A percentile compares a stretch with the other conserved stretches of the same genome.
Conservation (phyloP, 2,113 vertebrate species). For the Guaruba guarouba region DNA sequence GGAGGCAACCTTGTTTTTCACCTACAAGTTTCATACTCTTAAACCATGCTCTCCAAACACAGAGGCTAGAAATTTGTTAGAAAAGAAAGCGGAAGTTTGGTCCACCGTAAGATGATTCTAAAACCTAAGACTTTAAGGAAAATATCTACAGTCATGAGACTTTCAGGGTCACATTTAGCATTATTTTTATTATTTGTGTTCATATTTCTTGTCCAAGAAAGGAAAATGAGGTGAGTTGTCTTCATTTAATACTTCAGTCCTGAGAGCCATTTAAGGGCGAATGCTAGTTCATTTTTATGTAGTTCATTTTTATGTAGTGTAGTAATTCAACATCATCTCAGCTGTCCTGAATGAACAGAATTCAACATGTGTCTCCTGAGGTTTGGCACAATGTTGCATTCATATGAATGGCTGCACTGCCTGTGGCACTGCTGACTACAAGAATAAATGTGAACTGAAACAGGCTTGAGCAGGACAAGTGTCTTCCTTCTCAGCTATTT, state of each 20-base stretch:
- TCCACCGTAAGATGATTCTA: background rate
- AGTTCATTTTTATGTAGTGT: background rate
- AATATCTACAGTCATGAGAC: background rate
- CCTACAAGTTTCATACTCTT: background rate
- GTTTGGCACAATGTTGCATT: background rate
- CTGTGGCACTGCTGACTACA: background rate
- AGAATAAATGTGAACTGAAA: background rate
- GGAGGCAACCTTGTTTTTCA: background rate
- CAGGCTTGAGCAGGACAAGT: background rate
- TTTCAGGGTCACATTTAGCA: background rate
- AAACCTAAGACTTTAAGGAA: background rate
- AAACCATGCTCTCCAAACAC: background rate
- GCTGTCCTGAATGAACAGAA: background rate
- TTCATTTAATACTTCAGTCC: background rate
- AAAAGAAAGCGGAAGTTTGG: background rate
- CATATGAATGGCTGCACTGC: background rate
- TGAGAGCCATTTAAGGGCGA: background rate
- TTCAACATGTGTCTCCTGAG: background rate
- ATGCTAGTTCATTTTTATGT: background rate
- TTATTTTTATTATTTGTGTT: background rate
- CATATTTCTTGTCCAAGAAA: background rate
- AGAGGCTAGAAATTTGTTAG: background rate
- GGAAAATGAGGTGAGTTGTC: background rate
- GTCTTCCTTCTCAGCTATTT: background rate
- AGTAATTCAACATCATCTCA: background rate